Percentiles rank a stretch among this genome's conserved stretches.
These are phyloP conservation scores for Tanaodytes sp. DNA, from an alignment of 2,888 invertebrate species.

Conservation along the genomic window DNA sequence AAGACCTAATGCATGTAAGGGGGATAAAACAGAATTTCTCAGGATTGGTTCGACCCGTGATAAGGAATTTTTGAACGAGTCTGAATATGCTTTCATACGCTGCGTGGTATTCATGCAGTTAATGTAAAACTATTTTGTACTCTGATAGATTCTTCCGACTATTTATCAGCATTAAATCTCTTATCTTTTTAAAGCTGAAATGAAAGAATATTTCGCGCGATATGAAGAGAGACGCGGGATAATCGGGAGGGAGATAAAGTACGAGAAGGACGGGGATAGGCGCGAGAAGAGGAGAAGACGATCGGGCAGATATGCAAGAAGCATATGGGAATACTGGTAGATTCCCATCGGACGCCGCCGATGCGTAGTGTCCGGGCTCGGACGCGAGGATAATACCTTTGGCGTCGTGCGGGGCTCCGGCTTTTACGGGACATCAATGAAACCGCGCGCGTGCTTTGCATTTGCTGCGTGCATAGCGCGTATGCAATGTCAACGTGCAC, in stretches of 20 bases:
- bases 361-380: slow-evolving; percentile 49
- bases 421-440: slow-evolving; percentile 59
- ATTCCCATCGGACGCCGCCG: slow-evolving; percentile 56
- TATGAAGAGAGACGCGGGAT: slow-evolving; percentile 38
- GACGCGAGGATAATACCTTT: slow-evolving; percentile 56
- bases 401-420: slow-evolving; percentile 54
- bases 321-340: slow-evolving; percentile 57
- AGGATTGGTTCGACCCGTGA: no score
- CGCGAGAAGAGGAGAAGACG: slow-evolving; percentile 35
- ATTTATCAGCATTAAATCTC: slow-evolving; percentile 53
- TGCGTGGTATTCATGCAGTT: no score
- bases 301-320: slow-evolving; percentile 51
- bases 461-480: slow-evolving; percentile 56
- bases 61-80: no score
- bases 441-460: slow-evolving; percentile 58
- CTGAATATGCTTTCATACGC: no score
- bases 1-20: no score
- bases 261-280: slow-evolving; percentile 31
- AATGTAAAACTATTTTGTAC: background rate
- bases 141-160: slow-evolving; percentile 13
- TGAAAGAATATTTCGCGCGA: slow-evolving; percentile 27
- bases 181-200: slow-evolving; percentile 30
- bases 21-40: no score
- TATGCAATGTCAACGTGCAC: slow-evolving; percentile 49
- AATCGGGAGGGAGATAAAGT: slow-evolving; percentile 45